Evolutionary conservation across 2,797 vertebrate genomes (phyloP).

Genomic region (Geotrypetes seraphini): DNA sequence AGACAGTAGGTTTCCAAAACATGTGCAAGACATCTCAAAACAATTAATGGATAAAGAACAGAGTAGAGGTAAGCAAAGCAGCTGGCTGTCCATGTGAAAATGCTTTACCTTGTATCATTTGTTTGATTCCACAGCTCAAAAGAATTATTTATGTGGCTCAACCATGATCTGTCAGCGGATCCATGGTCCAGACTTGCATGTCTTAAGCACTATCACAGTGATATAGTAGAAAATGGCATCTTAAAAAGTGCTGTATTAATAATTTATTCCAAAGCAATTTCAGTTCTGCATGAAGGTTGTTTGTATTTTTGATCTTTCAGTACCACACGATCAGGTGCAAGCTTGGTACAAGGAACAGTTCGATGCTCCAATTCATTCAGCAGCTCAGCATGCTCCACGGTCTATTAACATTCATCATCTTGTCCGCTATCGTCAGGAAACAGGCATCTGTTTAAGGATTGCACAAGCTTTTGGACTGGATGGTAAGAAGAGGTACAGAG

Average conservation of each 20-base stretch:
- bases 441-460: conserved; percentile 11
- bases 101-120: not conserved
- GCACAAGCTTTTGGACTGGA: conserved; percentile 34
- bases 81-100: not conserved
- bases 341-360: conserved; percentile 12
- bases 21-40: conserved; percentile 44
- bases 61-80: conserved; percentile 4
- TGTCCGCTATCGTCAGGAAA: conserved; percentile 10
- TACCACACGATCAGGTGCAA: not conserved
- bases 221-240: too few relatives aligned
- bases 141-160: too few relatives aligned
- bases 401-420: conserved; percentile 6
- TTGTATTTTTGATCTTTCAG: not conserved
- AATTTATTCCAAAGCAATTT: too few relatives aligned
- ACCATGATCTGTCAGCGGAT: too few relatives aligned
- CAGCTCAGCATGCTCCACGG: not conserved
- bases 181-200: too few relatives aligned
- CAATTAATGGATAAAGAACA: conserved; percentile 34
- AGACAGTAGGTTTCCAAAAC: conserved; percentile 42
- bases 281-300: not conserved
- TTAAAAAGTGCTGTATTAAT: too few relatives aligned
- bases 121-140: too few relatives aligned
- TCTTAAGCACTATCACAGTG: too few relatives aligned
- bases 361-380: not conserved
- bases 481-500: conserved; percentile 19